Conservation (phyloP, 2,113 vertebrate species). For the Ceratotherium simum region DNA sequence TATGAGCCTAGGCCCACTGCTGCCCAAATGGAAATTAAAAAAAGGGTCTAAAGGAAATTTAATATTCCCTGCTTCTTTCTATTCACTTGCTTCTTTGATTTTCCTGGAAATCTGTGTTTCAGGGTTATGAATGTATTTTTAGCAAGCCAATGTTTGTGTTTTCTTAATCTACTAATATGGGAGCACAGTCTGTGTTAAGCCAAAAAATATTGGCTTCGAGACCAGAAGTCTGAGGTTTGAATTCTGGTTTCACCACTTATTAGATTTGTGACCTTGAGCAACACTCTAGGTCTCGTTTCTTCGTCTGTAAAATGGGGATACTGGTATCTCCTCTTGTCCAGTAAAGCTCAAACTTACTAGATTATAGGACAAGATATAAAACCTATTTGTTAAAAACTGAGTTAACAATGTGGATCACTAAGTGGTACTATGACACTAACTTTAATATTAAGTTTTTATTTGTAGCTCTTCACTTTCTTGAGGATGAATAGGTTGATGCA, state of each 20-base stretch:
- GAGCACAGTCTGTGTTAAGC: background rate
- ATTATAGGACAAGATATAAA: constrained; percentile 10
- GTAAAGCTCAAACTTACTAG: background rate
- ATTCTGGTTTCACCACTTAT: background rate
- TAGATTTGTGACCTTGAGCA: background rate
- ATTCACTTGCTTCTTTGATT: background rate
- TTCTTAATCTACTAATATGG: constrained; percentile 22
- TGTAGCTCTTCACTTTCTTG: background rate
- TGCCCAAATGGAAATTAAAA: background rate
- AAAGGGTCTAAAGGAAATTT: background rate
- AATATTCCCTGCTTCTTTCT: background rate
- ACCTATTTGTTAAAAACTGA: background rate
- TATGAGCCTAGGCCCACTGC: background rate
- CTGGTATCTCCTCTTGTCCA: background rate
- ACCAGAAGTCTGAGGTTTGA: constrained; percentile 11
- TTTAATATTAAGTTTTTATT: constrained; percentile 16
- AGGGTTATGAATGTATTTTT: constrained; percentile 15
- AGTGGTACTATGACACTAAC: background rate
- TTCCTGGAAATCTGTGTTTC: constrained; percentile 48
- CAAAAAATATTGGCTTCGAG: background rate
- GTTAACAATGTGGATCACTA: background rate
- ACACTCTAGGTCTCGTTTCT: background rate
- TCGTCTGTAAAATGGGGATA: background rate
- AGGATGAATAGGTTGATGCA: background rate
- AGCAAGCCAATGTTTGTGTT: background rate